phyloP scores from a whole-genome alignment of 2,888 invertebrate species.

The Drosophila histrio region DNA sequence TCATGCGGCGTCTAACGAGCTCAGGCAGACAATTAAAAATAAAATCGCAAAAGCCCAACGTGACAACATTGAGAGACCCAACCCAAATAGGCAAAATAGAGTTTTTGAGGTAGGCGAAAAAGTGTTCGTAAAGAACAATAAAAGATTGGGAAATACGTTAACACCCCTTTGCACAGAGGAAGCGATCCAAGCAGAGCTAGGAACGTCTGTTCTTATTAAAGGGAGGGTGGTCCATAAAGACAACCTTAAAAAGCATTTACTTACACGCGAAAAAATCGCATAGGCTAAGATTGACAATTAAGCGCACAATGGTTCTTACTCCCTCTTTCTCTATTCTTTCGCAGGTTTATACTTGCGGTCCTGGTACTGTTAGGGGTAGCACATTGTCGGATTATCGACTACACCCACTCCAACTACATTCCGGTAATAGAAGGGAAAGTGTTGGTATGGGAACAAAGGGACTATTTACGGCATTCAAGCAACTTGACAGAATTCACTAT shows the following conservation, averaged over 20 bases:
- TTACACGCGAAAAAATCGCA: neutral
- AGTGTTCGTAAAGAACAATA: neutral
- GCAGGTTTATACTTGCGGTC: neutral
- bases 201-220: neutral
- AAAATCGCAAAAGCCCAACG: neutral
- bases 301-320: neutral
- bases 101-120: neutral
- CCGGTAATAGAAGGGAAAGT: neutral
- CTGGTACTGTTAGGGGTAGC: neutral
- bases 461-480: neutral
- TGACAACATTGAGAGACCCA: neutral
- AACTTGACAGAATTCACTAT: neutral
- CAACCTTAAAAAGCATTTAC: neutral
- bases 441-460: neutral
- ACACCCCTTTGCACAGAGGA: neutral
- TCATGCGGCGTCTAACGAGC: no score
- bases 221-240: neutral
- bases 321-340: neutral
- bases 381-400: neutral
- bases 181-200: neutral
- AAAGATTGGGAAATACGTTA: neutral
- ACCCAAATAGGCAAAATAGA: neutral
- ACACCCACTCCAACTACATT: neutral
- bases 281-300: neutral
- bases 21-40: no score